Base-by-base conservation (phyloP, 37 sponge, comb jelly and placozoan species). In the Petrosia ficiformis region DNA sequence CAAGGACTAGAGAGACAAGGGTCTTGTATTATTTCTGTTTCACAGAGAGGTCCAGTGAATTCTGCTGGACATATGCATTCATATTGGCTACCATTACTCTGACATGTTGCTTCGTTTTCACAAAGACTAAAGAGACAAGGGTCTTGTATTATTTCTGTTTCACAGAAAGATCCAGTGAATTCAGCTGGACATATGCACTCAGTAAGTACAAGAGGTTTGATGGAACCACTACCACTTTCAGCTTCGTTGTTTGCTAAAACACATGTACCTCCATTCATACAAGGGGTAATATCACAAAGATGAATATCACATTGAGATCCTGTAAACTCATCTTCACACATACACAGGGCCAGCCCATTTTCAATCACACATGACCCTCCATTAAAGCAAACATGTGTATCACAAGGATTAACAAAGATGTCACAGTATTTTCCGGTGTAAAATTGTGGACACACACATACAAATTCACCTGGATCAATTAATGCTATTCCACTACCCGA, bases 1-100 rank as follows among this genome's bases (percentile, higher is more conserved):
- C 80, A 79, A 30, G 80, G 80, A 30, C 5, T 59, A 70, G 58
- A 57, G 19, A 32, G 24, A 36, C 80, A 79, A 24, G 25, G 39
- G 24, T 69, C 59, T 16, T 67, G 21, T 25, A 19, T 82, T 57
- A 75, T 59, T 11, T 86, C 57, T 33, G 84, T 67, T 0, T 31
- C 86, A 85, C 8, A 48, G 54, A 48, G 54, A 48, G 54, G 54
- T 1, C 92, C 95, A 73, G 82, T 85, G 65, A 76, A 85, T 0
- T 72, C 78, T 4, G 67, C 56, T 3, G 42, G 44, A 61, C 91
- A 90, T n/a, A n/a, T 5, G n/a, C 63, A 61, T 19, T 11, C 32
- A 33, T 39, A 84, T 10, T 69, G 26, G 44, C n/a, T 26, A 61
- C 28, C 26, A 33, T 33, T 26, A 31, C 72, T 77, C 14, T n/a